Evolutionary conservation across 1,140 invertebrate genomes (phyloP).

Genomic region (Monomorium pharaonis): DNA sequence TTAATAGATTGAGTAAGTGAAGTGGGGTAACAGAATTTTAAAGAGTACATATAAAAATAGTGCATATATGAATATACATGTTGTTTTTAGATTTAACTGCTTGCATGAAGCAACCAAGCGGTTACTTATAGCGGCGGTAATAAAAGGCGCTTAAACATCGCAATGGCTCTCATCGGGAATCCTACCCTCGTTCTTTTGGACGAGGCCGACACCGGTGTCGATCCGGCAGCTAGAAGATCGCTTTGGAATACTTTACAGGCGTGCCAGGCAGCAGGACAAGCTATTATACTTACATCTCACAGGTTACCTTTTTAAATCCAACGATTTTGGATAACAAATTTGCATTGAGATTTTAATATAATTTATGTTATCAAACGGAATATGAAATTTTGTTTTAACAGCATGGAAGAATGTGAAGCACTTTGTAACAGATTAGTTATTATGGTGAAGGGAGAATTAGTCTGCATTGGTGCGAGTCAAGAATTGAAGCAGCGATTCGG

Average conservation of each 20-base stretch:
- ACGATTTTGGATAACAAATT: slow-evolving; percentile 24
- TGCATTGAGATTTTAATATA: not conserved
- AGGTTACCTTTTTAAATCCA: slow-evolving; percentile 82
- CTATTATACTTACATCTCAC: slow-evolving; percentile 92
- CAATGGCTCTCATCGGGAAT: too few relatives aligned
- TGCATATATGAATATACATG: not conserved
- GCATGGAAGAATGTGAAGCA: slow-evolving; percentile 97
- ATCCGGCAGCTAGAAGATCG: slow-evolving; percentile 77
- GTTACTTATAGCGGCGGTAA: slow-evolving; percentile 95
- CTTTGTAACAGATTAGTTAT: slow-evolving; percentile 94
- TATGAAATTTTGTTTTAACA: slow-evolving; percentile 74
- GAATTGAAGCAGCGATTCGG: slow-evolving; percentile 88
- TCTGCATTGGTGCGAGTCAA: slow-evolving; percentile 89
- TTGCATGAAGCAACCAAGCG: slow-evolving; percentile 84
- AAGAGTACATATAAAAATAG: too few relatives aligned
- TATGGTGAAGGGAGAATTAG: slow-evolving; percentile 94
- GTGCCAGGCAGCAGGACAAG: slow-evolving; percentile 88
- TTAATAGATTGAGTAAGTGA: slow-evolving; percentile 83
- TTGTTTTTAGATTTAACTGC: slow-evolving; percentile 77
- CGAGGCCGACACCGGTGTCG: slow-evolving; percentile 89
- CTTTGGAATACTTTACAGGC: slow-evolving; percentile 82
- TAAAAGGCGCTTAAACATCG: slow-evolving; percentile 94
- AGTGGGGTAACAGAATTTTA: not conserved
- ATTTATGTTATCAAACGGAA: not conserved
- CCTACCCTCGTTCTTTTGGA: too few relatives aligned